Conservation (phyloP, 2,797 vertebrate species). For the Sparidentex hasta region DNA sequence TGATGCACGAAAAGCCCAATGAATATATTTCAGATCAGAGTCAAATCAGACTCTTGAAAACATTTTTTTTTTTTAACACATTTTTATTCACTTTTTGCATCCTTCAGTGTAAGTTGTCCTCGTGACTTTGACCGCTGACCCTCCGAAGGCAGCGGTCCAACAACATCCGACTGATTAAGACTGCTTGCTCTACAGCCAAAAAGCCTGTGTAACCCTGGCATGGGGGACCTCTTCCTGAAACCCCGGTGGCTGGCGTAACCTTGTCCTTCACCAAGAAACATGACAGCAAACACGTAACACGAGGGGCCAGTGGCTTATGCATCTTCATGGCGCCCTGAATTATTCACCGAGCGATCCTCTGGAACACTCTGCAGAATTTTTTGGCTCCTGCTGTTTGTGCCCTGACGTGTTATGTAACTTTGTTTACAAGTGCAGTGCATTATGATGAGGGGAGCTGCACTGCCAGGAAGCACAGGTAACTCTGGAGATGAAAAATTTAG, state of each 20-base stretch:
- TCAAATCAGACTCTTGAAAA: not conserved
- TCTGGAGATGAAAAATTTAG: conserved; percentile 32
- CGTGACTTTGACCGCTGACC: conserved; percentile 49
- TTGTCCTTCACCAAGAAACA: conserved; percentile 57
- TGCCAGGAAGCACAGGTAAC: conserved; percentile 17
- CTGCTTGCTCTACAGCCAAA: conserved; percentile 49
- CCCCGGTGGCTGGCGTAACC: conserved; percentile 11
- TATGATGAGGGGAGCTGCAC: conserved; percentile 35
- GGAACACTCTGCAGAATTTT: conserved; percentile 46
- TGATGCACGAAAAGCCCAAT: conserved; percentile 5
- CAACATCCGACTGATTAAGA: conserved; percentile 47
- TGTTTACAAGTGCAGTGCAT: conserved; percentile 58
- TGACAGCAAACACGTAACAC: conserved; percentile 47
- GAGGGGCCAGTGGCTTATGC: conserved; percentile 42
- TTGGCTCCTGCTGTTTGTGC: conserved; percentile 8
- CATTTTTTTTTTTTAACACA: not conserved
- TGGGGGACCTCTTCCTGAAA: conserved; percentile 32
- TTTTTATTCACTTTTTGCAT: conserved; percentile 9
- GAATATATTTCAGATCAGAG: conserved; percentile 5
- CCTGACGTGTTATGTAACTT: conserved; percentile 65
- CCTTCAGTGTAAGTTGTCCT: not conserved
- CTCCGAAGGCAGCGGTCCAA: conserved; percentile 51
- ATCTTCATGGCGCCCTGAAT: conserved; percentile 57
- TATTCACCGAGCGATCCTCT: conserved; percentile 61
- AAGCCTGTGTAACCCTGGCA: conserved; percentile 30